Base-by-base conservation (phyloP, 92 coral and sea anemone species). In the Galaxea fascicularis region DNA sequence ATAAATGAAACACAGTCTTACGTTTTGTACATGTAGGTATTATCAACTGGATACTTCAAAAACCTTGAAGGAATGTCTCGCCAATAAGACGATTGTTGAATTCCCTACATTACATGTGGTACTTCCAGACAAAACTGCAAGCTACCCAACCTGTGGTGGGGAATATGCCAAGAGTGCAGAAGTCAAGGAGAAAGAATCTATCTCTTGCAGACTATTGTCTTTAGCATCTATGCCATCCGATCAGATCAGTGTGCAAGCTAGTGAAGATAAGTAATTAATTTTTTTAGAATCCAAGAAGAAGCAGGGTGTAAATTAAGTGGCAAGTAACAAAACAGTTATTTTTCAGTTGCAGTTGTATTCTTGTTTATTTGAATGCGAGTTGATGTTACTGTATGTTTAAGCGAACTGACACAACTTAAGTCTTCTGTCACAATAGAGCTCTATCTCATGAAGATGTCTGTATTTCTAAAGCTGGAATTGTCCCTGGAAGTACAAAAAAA, bases 381-480 rank as follows among this genome's bases (percentile, higher is more conserved):
- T 49, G 54, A 15, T 10, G 54, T 49, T 10, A 49, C 54, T 35
- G 41, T 35, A 35, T 49, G 56, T 49, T 49, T 10, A 16, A 10
- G 22, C 18, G 17, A 56, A 56, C 62, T 49, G 54, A 14, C 54
- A 15, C 56, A 49, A 49, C 56, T 49, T 27, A 65, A 14, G 20
- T 71, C 10, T 71, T 21, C 35, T 25, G 57, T 22, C 22, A 58
- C 53, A 4, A 0, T 71, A 16, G 76, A 14, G n/a, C 73, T 89
- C 70, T n/a, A 96, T 91, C 99, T 83, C 82, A 95, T 78, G 80
- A 96, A 96, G 44, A 96, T 94, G 77, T 95, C 99, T 3, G 99
- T 96, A 84, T 96, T 96, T 85, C 99, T 87, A 91, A 96, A 96
- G 89, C 99, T 96, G 84, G 98, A 92, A 76, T 96, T 96, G 74